These are phyloP conservation scores for Elmis aenea DNA, from an alignment of 2,888 invertebrate genomes.

Conservation along the genomic window DNA sequence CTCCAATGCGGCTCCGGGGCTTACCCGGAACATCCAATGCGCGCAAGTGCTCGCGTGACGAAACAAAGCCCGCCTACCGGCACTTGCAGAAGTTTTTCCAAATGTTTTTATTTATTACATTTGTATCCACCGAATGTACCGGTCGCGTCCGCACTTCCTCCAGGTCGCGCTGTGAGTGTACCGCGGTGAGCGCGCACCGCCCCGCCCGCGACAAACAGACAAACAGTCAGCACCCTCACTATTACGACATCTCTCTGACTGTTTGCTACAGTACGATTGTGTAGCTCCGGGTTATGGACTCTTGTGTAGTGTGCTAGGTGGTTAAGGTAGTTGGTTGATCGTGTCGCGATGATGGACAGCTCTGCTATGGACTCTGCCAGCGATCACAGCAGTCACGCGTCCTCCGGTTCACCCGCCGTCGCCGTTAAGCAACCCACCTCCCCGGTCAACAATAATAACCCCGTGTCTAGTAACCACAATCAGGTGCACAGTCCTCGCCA, in stretches of 20 bases:
- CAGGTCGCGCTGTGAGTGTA: conserved; percentile 29
- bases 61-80: conserved; percentile 35
- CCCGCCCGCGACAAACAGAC: conserved; percentile 47
- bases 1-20: conserved; percentile 34
- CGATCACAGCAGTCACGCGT: conserved; percentile 55
- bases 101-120: conserved; percentile 68
- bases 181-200: conserved; percentile 36
- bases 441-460: conserved; percentile 45
- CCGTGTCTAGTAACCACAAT: conserved; percentile 34
- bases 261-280: conserved; percentile 32
- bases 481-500: conserved; percentile 47
- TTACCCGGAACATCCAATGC: conserved; percentile 47
- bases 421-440: conserved; percentile 48
- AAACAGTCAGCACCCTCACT: conserved; percentile 42
- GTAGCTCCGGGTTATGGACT: conserved; percentile 22
- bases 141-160: conserved; percentile 50
- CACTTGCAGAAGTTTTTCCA: conserved; percentile 51
- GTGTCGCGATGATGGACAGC: conserved; percentile 49
- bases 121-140: conserved; percentile 64
- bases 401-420: conserved; percentile 49
- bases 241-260: conserved; percentile 46
- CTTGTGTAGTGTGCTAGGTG: conserved; percentile 15
- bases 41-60: conserved; percentile 52
- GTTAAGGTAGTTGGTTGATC: conserved; percentile 12
- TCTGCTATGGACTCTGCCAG: conserved; percentile 56